Evolutionary conservation across 2,888 invertebrate genomes (phyloP).

Genomic region (Apocheima hispidaria): DNA sequence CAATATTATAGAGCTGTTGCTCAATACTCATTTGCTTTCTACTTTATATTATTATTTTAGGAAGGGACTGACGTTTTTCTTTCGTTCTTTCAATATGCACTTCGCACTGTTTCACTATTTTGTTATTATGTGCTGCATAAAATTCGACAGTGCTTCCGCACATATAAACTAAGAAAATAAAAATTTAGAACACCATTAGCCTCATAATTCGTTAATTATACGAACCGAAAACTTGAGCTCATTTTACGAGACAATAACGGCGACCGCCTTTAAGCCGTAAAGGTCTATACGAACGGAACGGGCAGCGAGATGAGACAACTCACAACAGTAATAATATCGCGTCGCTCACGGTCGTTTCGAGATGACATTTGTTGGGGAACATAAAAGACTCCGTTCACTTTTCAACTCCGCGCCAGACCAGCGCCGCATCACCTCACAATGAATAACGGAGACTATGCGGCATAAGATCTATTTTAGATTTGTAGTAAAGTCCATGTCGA

Average conservation of each 20-base stretch:
- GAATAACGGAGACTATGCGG: too few species aligned
- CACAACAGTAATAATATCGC: slow-evolving; percentile 73
- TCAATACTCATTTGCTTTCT: not conserved
- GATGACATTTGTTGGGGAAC: slow-evolving; percentile 70
- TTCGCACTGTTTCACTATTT: not conserved
- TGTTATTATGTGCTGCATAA: not conserved
- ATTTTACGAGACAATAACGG: slow-evolving; percentile 63
- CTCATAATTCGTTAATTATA: slow-evolving; percentile 59
- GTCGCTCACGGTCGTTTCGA: slow-evolving; percentile 64
- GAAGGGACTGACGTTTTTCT: not conserved
- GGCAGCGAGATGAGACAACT: slow-evolving; percentile 64
- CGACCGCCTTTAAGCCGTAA: slow-evolving; percentile 59
- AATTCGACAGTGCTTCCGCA: slow-evolving; percentile 31
- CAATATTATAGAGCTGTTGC: slow-evolving; percentile 2
- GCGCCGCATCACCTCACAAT: too few species aligned
- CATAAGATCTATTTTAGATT: too few species aligned
- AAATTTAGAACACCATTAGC: slow-evolving; percentile 50
- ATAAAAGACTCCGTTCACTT: too few species aligned
- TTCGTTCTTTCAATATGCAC: not conserved
- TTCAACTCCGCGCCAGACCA: too few species aligned
- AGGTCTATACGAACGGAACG: slow-evolving; percentile 53
- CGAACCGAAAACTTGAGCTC: slow-evolving; percentile 58
- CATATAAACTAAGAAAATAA: slow-evolving; percentile 38
- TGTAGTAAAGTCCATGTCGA: too few species aligned
- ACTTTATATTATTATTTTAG: not conserved